phyloP scores from a whole-genome alignment of 2,888 invertebrate species.

The Harmothoe impar region DNA sequence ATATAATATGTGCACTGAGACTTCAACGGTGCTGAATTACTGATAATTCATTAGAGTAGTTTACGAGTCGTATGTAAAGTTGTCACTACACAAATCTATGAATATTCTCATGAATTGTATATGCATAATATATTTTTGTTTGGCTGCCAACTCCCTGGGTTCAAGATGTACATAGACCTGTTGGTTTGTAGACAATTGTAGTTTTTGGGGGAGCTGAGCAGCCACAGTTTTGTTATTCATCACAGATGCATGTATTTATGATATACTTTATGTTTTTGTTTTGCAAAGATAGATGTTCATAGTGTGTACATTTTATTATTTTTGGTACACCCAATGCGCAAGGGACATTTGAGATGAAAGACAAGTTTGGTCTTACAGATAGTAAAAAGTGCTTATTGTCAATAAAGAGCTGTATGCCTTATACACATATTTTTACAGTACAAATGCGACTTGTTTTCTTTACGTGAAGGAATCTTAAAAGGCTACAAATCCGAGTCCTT shows the following conservation, averaged over 20 bases:
- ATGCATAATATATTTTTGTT: not conserved
- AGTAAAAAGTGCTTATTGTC: not conserved
- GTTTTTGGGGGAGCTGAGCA: not conserved
- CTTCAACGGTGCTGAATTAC: not conserved
- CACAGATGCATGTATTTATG: slow-evolving; percentile 19
- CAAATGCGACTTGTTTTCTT: not conserved
- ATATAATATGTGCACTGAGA: not conserved
- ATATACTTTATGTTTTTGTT: slow-evolving; percentile 16
- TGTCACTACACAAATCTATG: too few relatives aligned
- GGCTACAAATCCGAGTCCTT: not conserved
- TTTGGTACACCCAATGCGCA: not conserved
- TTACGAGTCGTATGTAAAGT: too few relatives aligned
- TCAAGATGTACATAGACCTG: not conserved
- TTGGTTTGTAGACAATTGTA: slow-evolving; percentile 17
- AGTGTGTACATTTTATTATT: slow-evolving; percentile 9
- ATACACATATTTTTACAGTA: slow-evolving; percentile 8
- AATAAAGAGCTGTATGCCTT: slow-evolving; percentile 29
- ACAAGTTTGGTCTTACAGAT: not conserved
- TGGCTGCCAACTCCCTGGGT: not conserved
- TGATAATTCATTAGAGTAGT: not conserved
- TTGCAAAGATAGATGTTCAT: not conserved
- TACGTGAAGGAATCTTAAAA: slow-evolving; percentile 8
- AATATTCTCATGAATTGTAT: not conserved
- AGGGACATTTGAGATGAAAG: not conserved
- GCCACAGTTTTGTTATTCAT: slow-evolving; percentile 29